Evolutionary conservation across 1,140 invertebrate genomes (phyloP), one percentile per base, ranked within the genome.

Genomic region (Reticulitermes speratus): DNA sequence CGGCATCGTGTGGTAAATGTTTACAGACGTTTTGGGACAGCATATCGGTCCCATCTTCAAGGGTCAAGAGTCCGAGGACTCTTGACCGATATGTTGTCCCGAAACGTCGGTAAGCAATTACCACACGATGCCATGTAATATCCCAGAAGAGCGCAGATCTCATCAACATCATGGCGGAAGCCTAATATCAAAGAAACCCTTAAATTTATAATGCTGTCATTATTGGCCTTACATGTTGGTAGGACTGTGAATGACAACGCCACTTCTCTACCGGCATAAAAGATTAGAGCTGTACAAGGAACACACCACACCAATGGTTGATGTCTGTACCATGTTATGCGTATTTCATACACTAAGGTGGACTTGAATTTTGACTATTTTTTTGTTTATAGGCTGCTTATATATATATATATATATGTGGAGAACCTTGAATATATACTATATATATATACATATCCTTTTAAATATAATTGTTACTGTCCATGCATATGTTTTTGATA

Each of bases 401-500:
- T 75, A 30, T 75, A 75, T 38, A 38, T 75, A 75, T 75, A 30
- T 75, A 75, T 38, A 38, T 38, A 5, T 75, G 65, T 75, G n/a
- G 3, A 75, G 65, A 75, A 65, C 14, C 65, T 75, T 75, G 65
- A 75, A 75, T 75, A 75, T 75, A 75, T 75, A 75, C n/a, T 38
- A 75, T 75, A 75, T 75, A 75, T 75, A 75, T 75, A 75, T 30
- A 30, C 30, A 75, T 75, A 30, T 75, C 14, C n/a, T 75, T 75
- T 75, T 30, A 75, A 75, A 75, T 75, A 75, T n/a, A 75, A 9
- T 75, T 75, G 2, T 75, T 75, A 75, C 65, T 25, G 25, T 65
- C 65, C n/a, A 75, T 30, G 65, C 65, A 75, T 75, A 75, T 75
- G n/a, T 75, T 75, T 75, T 75, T 75, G 7, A 75, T 75, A 30